A percentile compares a stretch with the other conserved stretches of the same genome.
These are phyloP conservation scores for Nestor notabilis DNA, from an alignment of 2,113 vertebrate genomes.

Conservation along the genomic window DNA sequence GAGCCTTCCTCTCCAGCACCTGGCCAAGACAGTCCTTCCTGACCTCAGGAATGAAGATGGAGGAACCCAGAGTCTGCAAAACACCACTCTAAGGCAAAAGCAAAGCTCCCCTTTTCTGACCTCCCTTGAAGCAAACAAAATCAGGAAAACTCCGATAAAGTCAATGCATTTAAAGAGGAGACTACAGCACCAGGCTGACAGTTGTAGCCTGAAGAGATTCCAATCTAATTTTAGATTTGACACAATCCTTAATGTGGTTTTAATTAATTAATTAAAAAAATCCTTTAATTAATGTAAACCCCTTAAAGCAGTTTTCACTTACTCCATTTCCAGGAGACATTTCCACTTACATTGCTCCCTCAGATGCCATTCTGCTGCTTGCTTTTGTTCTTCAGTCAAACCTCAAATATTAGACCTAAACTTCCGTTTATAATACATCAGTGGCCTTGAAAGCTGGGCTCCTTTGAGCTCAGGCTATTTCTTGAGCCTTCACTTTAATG, in stretches of 20 bases:
- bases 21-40: background rate
- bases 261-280: conserved; percentile 1
- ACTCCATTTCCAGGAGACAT: background rate
- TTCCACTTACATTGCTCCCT: background rate
- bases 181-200: background rate
- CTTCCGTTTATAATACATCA: background rate
- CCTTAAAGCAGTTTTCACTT: background rate
- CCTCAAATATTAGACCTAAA: background rate
- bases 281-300: conserved; percentile 16
- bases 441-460: background rate
- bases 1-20: background rate
- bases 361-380: background rate
- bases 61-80: background rate
- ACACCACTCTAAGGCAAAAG: background rate
- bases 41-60: background rate
- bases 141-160: background rate
- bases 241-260: conserved; percentile 17
- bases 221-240: conserved; percentile 28
- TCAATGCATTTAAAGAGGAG: conserved; percentile 10
- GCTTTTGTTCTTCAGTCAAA: background rate
- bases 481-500: background rate
- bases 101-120: background rate
- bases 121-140: background rate
- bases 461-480: background rate
- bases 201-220: conserved; percentile 29